Percentiles rank a stretch among this genome's conserved stretches.
These are phyloP conservation scores for Sialia sialis DNA, from an alignment of 2,113 vertebrate genomes.

Conservation along the genomic window DNA sequence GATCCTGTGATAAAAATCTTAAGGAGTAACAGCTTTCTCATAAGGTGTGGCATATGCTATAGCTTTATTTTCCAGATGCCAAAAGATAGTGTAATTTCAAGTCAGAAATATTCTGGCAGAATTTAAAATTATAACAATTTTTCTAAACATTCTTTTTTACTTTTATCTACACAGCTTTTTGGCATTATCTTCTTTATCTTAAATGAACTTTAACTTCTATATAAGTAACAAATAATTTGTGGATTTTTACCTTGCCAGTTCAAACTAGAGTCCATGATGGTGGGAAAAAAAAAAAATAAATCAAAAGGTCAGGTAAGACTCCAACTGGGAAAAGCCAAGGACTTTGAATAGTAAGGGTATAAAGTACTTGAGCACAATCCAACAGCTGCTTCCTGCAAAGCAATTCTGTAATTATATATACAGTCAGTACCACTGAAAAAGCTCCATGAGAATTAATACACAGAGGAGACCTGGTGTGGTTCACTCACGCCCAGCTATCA, in stretches of 20 bases:
- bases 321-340: background rate
- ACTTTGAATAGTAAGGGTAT: background rate
- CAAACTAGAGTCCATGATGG: background rate
- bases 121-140: background rate
- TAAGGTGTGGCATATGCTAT: constrained; percentile 28
- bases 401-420: background rate
- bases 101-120: background rate
- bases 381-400: background rate
- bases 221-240: background rate
- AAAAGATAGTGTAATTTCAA: background rate
- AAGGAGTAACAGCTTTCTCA: background rate
- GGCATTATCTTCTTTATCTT: background rate
- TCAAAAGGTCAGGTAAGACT: background rate
- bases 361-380: background rate
- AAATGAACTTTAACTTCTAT: background rate
- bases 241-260: background rate
- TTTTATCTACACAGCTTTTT: background rate
- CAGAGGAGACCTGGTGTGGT: background rate
- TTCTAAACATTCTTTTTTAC: background rate
- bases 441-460: background rate
- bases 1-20: constrained; percentile 5
- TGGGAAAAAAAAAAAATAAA: background rate
- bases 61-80: background rate
- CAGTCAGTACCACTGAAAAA: background rate
- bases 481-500: background rate